Base-by-base conservation (phyloP, 2,113 vertebrate species). In the Galemys pyrenaicus region DNA sequence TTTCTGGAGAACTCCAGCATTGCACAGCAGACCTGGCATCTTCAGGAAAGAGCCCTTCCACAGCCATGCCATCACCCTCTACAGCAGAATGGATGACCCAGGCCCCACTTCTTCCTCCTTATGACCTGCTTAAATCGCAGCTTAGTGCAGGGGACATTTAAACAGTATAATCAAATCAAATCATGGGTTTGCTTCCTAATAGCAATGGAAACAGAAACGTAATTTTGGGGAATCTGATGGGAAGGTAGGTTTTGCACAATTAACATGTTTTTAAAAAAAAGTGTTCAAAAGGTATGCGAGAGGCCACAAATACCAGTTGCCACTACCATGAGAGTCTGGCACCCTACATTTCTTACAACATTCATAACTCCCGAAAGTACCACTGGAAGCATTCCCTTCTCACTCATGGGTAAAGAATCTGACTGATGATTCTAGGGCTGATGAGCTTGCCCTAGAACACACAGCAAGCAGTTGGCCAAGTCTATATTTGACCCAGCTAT, bases 41-140 rank as follows among this genome's bases (percentile, higher is more conserved):
- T 32, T 37, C 12, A 73, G 51, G 15, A 84, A 30, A 19, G 7
- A 46, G 32, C 20, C 16, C 32, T 24, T 80, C 70, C 62, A 6
- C 13, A 83, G 67, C 17, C 51, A 62, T 22, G n/a, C 83, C 30
- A 10, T 16, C 62, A 44, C 37, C 37, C 0, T 44, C 19, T 26
- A 4, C 26, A 49, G 85, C 67, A 16, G 70, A 70, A 60, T 17
- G 6, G 51, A 62, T 20, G 30, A 12, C 0, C 41, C 41, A 51
- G 1, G 2, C 1, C 9, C 35, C 0, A 0, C 41, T 32, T 41
- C 10, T 12, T 46, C 85, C 30, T 39, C 3, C 12, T 24, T 5
- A 2, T 37, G 56, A 46, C 28, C 54, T 65, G 32, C 46, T 87
- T 15, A 46, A 30, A 44, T 54, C 32, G 44, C 67, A 87, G 64